Percentiles rank a stretch among this genome's conserved stretches.
These are phyloP conservation scores for Crenichthys baileyi DNA, from an alignment of 2,797 vertebrate genomes.

Conservation along the genomic window DNA sequence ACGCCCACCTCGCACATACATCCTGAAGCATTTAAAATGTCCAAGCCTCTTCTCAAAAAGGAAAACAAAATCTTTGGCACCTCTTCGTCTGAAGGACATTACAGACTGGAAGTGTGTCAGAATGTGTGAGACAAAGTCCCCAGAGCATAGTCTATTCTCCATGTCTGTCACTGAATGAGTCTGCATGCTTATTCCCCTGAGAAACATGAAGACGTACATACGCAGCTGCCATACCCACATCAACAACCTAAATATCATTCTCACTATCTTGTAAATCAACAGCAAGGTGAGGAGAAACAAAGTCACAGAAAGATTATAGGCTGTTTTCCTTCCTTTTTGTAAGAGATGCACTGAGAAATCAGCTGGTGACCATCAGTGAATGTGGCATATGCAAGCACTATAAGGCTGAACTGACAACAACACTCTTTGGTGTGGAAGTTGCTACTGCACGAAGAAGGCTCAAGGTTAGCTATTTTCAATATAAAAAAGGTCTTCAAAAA, in stretches of 20 bases:
- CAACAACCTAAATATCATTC: slow-evolving; percentile 38
- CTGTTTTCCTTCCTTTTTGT: background rate
- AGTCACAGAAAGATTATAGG: slow-evolving; percentile 13
- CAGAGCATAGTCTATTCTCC: slow-evolving; percentile 64
- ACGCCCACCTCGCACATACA: slow-evolving; percentile 36
- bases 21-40: slow-evolving; percentile 49
- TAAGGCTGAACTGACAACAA: background rate
- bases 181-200: slow-evolving; percentile 55
- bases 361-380: background rate
- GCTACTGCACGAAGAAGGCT: background rate
- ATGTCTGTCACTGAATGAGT: slow-evolving; percentile 68
- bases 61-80: slow-evolving; percentile 42
- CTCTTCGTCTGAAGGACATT: slow-evolving; percentile 73
- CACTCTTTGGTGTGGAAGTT: background rate
- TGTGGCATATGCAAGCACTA: background rate
- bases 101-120: slow-evolving; percentile 71
- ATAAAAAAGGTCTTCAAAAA: background rate
- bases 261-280: slow-evolving; percentile 51
- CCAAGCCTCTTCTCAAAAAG: slow-evolving; percentile 39
- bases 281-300: slow-evolving; percentile 38
- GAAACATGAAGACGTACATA: slow-evolving; percentile 25
- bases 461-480: background rate
- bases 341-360: background rate
- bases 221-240: slow-evolving; percentile 20
- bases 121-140: slow-evolving; percentile 75